Evolutionary conservation across 2,888 invertebrate genomes (phyloP).

Genomic region (Sphecodes monilicornis): DNA sequence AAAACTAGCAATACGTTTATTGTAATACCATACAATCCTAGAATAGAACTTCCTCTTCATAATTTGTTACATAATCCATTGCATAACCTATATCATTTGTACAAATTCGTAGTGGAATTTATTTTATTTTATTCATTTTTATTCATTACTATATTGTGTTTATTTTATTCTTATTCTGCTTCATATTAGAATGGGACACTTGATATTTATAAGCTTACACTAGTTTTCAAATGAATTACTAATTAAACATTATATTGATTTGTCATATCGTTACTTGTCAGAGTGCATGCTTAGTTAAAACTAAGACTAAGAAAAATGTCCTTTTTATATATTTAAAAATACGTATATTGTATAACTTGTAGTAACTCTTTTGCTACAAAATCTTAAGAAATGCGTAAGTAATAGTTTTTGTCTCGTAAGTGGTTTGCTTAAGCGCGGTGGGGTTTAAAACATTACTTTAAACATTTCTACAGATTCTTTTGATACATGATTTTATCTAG

Average conservation of each 20-base stretch:
- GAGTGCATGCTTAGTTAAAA: not conserved
- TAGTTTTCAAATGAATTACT: not conserved
- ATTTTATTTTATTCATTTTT: not conserved
- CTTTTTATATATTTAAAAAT: no score
- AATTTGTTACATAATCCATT: not conserved
- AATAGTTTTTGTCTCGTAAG: not conserved
- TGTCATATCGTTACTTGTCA: no score
- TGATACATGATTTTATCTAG: not conserved
- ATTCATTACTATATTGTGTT: not conserved
- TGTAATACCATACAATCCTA: no score
- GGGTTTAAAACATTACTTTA: no score
- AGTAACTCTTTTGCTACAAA: no score
- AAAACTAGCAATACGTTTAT: no score
- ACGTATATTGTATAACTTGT: no score
- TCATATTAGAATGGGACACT: not conserved
- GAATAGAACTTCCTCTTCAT: not conserved
- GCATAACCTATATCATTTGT: not conserved
- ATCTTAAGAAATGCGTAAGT: not conserved
- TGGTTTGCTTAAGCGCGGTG: no score
- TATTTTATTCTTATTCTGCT: not conserved
- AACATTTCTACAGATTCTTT: no score
- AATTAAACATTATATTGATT: no score
- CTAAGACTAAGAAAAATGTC: no score
- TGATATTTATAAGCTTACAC: not conserved
- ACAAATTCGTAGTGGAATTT: accelerated